phyloP scores from a whole-genome alignment of 2,113 vertebrate species.

The Corythaixoides concolor region DNA sequence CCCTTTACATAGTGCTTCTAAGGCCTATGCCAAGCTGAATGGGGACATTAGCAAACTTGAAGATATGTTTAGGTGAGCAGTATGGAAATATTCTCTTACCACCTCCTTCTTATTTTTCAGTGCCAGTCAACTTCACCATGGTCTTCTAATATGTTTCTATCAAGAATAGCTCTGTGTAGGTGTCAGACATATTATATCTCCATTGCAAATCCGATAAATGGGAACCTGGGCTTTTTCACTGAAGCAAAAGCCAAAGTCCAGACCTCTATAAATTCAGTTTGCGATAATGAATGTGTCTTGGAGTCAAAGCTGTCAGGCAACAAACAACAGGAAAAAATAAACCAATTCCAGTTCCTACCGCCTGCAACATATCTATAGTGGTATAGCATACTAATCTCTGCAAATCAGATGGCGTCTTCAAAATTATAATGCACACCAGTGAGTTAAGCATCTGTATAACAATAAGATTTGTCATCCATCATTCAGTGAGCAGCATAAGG shows the following conservation, averaged over 20 bases:
- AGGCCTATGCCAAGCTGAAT: constrained; percentile 59
- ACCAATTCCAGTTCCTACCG: constrained; percentile 47
- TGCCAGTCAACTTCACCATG: neutral
- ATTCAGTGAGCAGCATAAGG: constrained; percentile 65
- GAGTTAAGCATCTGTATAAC: constrained; percentile 75
- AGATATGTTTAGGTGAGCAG: constrained; percentile 30
- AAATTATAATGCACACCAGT: constrained; percentile 70
- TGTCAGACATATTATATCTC: constrained; percentile 47
- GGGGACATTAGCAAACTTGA: constrained; percentile 38
- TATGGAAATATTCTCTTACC: constrained; percentile 38
- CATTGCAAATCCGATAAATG: constrained; percentile 57
- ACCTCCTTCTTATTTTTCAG: neutral
- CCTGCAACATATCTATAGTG: constrained; percentile 44
- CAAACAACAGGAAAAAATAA: constrained; percentile 70
- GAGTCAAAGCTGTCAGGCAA: constrained; percentile 70
- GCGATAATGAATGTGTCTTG: constrained; percentile 63
- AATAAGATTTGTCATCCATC: constrained; percentile 72
- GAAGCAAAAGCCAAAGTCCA: constrained; percentile 55
- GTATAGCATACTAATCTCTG: constrained; percentile 66
- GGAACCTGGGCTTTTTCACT: neutral
- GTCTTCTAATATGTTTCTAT: neutral
- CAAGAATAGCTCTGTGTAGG: constrained; percentile 16
- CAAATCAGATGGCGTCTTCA: constrained; percentile 72
- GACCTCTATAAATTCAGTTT: constrained; percentile 64
- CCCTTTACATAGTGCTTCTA: constrained; percentile 66